Evolutionary conservation across 2,888 invertebrate genomes (phyloP), one percentile per base, ranked within the genome.

Genomic region (Schizaphis graminum): DNA sequence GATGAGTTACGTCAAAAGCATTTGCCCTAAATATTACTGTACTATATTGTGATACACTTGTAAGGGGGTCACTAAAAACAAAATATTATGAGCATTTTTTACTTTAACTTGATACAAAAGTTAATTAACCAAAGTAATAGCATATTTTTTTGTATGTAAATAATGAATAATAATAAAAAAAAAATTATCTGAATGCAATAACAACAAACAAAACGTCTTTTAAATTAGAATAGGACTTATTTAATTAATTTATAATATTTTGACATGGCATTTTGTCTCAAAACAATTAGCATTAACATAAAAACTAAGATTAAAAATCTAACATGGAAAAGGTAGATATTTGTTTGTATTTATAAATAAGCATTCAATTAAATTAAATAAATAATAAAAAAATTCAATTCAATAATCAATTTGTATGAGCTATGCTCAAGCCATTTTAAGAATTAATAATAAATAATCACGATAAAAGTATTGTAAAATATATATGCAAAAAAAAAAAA

Each of bases 391-490:
- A 24, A 85, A 86, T 87, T 67, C 67, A 94, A 26, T 53, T 49
- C 28, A 90, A 94, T 44, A 44, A 44, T 44, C 44, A 44, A 47
- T 47, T 47, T 47, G 86, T n/a, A 67, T 53, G 85, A 53, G 90
- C 47, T 41, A 21, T 61, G 24, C 21, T 10, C 41, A 26, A 57
- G 41, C 49, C n/a, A 61, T 87, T 61, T 57, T 90, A 85, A n/a
- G 35, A 49, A 53, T 11, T 86, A 87, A 94, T 87, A 87, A 86
- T 90, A 56, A 86, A 86, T 67, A 88, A 92, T 67, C n/a, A 93
- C 16, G 7, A 57, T 56, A 84, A 84, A 47, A 90, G 7, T 85
- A 41, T 35, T 77, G 21, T 85, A 47, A 84, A 35, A 93, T 35
- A 61, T 85, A 77, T 49, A 89, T 49, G 44, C 8, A 89, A 77